Evolutionary conservation across 2,113 vertebrate genomes (phyloP), one percentile per base, ranked within the genome.

Genomic region (Ameiurus melas): DNA sequence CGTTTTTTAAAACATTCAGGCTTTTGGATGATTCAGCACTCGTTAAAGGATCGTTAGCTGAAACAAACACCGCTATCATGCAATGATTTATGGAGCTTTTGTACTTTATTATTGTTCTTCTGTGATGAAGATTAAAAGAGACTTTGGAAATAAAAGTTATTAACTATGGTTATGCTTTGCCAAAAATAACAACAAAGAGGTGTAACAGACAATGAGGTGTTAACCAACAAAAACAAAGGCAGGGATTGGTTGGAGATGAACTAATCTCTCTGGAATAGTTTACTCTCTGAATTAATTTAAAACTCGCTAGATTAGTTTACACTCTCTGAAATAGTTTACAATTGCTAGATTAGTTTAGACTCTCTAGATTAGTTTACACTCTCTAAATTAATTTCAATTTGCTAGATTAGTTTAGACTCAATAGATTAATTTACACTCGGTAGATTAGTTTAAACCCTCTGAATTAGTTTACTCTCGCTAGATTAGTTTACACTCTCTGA

Each of bases 31-130:
- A 93, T 91, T 94, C 93, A 92, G 92, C 91, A 83, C 73, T 86
- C 89, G 90, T 94, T 93, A 91, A 79, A 62, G 83, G 68, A 90
- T 92, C 91, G 85, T 93, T 88, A 92, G 91, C 92, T 89, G 17
- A 81, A 81, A 19, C 90, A 91, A 92, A 92, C 92, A 90, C 91
- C 90, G 89, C 90, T 90, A 80, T 88, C 33, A 86, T 84, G 89
- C 88, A 79, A 62, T 20, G 85, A 91, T 89, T 93, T 92, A 93
- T 43, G 89, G 83, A 89, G 83, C 86, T 87, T 70, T 47, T 92
- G 87, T 87, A 93, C 90, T 89, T 90, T 90, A 90, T 88, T 88
- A 90, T 73, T 80, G 79, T 58, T 58, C 27, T 33, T 22, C n/a
- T 12, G 19, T 58, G 55, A 58, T 12, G 7, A 6, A 1, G 7